Evolutionary conservation across 1,140 invertebrate species (phyloP), one percentile per base, ranked within the genome.

Genomic region (Philotrypesis tridentata): DNA sequence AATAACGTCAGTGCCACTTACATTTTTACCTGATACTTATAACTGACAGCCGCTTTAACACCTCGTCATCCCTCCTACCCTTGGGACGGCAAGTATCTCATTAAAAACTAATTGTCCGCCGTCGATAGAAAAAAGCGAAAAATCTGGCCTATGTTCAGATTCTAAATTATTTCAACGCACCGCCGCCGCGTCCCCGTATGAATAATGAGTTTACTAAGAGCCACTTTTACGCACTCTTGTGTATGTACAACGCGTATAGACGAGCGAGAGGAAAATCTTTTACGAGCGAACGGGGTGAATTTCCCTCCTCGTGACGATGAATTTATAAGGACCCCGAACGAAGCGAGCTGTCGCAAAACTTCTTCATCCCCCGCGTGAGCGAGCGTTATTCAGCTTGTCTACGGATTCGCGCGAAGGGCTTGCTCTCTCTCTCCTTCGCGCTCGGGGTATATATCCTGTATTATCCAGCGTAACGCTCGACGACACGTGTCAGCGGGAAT

Each of bases 291-390:
- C 67, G 27, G 7, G 48, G 65, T 68, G 27, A 78, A 78, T 31
- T 78, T 71, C 21, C 33, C 37, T 2, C 5, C n/a, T 7, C 23
- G 6, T 25, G 27, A 14, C n/a, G 27, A 70, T 71, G 48, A 79
- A 79, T 79, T 79, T 79, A 79, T 68, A 71, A 79, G 29, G 68
- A n/a, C 17, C n/a, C 17, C 48, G 40, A 33, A 25, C 29, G 33
- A 63, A 48, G 27, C 21, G 29, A 75, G 31, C 48, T 76, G 31
- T 76, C 60, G 40, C 76, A 23, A 78, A 79, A 79, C 77, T 79
- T 71, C 67, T 40, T 78, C n/a, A 78, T 68, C 31, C 23, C n/a
- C 12, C 70, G 27, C 33, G 31, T 21, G 14, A 23, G 43, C 33
- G 14, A 23, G 43, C 40, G 43, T 37, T 61, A 71, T 61, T 61